These are phyloP conservation scores for Trichopria drosophilae DNA, from an alignment of 2,888 invertebrate genomes.

Conservation along the genomic window DNA sequence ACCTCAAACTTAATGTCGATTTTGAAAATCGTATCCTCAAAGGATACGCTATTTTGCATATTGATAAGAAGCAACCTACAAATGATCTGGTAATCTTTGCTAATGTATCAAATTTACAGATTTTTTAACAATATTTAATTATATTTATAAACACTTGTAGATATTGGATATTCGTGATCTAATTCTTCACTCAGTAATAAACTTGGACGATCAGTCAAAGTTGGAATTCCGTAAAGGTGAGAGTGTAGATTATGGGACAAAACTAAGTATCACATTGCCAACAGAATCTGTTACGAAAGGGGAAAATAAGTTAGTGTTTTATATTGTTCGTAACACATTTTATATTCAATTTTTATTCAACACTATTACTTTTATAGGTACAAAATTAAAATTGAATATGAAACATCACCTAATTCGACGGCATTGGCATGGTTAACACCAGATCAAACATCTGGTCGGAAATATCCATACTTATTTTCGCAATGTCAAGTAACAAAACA, in stretches of 20 bases:
- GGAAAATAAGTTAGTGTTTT: constrained; percentile 1
- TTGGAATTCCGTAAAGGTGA: constrained; percentile 67
- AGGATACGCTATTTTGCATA: constrained; percentile 68
- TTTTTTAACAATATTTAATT: not conserved
- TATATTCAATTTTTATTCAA: not conserved
- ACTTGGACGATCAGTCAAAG: constrained; percentile 60
- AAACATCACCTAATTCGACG: constrained; percentile 73
- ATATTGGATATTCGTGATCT: constrained; percentile 75
- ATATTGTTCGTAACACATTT: not conserved
- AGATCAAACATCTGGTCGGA: constrained; percentile 83
- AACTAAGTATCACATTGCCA: constrained; percentile 71
- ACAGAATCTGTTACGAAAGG: constrained; percentile 40
- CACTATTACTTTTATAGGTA: constrained; percentile 58
- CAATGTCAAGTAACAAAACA: constrained; percentile 71
- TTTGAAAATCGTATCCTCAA: constrained; percentile 70
- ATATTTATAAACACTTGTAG: constrained; percentile 56
- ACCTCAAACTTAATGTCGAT: constrained; percentile 69
- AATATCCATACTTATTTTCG: constrained; percentile 82
- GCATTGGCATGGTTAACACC: constrained; percentile 89
- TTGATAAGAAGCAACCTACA: constrained; percentile 62
- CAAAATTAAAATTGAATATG: constrained; percentile 70
- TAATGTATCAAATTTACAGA: not conserved
- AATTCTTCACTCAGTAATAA: constrained; percentile 66
- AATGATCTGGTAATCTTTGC: constrained; percentile 63
- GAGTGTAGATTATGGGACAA: constrained; percentile 70